A percentile compares a stretch with the other conserved stretches of the same genome.
These are phyloP conservation scores for Spilosoma lubricipeda DNA, from an alignment of 2,888 invertebrate genomes.

Conservation along the genomic window DNA sequence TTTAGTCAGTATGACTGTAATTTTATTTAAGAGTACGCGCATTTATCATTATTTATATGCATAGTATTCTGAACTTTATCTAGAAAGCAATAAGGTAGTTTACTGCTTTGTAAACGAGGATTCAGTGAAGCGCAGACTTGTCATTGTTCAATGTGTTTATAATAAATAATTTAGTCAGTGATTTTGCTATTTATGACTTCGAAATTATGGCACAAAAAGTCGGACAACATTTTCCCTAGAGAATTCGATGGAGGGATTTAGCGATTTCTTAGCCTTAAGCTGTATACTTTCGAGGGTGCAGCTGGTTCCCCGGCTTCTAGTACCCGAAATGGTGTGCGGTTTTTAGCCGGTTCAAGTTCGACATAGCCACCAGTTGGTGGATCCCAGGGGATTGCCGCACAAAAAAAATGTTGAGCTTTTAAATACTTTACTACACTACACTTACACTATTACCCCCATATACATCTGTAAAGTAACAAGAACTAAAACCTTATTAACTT, in stretches of 20 bases:
- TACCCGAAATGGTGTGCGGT: no score
- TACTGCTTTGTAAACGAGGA: neutral
- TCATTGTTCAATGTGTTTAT: slow-evolving; percentile 1
- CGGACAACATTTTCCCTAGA: neutral
- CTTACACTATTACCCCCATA: no score
- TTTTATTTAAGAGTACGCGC: neutral
- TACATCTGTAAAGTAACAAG: no score
- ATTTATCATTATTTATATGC: neutral
- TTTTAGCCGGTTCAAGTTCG: no score
- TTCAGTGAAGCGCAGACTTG: neutral
- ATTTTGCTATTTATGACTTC: neutral
- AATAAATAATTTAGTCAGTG: neutral
- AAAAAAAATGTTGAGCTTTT: no score
- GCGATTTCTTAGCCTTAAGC: neutral
- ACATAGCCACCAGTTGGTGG: no score
- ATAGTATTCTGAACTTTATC: neutral
- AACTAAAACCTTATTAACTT: no score
- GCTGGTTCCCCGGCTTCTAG: no score
- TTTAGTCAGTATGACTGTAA: slow-evolving; percentile 6
- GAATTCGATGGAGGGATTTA: neutral
- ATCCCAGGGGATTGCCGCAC: no score
- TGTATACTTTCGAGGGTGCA: no score
- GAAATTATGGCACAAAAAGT: neutral
- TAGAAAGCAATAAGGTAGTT: neutral
- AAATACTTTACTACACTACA: no score